Evolutionary conservation across 2,888 invertebrate genomes (phyloP).

Genomic region (Macropis europaea): DNA sequence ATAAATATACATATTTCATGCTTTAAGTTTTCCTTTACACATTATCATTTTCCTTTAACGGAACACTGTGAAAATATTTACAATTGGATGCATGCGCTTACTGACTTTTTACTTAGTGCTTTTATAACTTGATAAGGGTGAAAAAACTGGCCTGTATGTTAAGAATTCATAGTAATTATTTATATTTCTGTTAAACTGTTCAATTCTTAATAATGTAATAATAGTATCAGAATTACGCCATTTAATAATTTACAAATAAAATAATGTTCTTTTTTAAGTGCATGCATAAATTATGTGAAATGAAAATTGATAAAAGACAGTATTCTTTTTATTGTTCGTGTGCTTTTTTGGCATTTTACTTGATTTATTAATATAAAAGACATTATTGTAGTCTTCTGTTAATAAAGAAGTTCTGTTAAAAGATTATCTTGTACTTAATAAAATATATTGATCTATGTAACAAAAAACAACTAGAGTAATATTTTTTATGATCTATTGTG

Average conservation of each 20-base stretch:
- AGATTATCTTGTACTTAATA: too few relatives aligned
- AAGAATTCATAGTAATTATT: not conserved
- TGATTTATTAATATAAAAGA: not conserved
- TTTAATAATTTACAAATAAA: not conserved
- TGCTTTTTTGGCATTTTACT: not conserved
- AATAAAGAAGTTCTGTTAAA: too few relatives aligned
- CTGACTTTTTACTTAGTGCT: not conserved
- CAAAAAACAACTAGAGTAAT: too few relatives aligned
- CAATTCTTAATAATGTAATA: too few relatives aligned
- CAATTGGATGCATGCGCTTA: conserved; percentile 28
- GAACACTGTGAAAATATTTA: conserved; percentile 16
- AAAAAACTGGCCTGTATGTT: conserved; percentile 5
- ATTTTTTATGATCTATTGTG: too few relatives aligned
- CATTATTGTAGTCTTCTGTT: too few relatives aligned
- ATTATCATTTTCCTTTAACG: conserved; percentile 46
- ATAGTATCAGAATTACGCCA: not conserved
- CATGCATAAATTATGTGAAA: not conserved
- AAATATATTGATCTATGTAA: too few relatives aligned
- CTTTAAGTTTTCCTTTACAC: conserved; percentile 61
- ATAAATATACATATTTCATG: conserved; percentile 47
- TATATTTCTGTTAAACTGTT: not conserved
- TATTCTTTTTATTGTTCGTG: not conserved
- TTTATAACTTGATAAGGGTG: not conserved
- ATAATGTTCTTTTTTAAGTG: not conserved
- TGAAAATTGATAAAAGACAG: not conserved